Percentiles rank a stretch among this genome's conserved stretches.
Conservation (phyloP, 2,888 invertebrate species). For the Watsonalla binaria region DNA sequence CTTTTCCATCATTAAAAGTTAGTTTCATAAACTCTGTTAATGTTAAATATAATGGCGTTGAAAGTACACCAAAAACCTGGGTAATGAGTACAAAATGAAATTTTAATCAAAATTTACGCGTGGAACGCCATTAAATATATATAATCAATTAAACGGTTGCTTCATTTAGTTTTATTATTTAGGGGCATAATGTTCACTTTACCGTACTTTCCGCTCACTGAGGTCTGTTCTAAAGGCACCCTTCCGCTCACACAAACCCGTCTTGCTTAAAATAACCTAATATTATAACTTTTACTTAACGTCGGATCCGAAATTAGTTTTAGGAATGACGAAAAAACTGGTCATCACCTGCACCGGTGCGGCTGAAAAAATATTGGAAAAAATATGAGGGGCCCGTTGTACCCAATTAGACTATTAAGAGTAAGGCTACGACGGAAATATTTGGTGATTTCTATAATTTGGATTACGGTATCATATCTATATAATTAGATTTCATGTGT, state of each 20-base stretch:
- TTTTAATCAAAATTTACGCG: slow-evolving; percentile 2
- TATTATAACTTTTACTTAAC: slow-evolving; percentile 21
- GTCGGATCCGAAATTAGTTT: slow-evolving; percentile 26
- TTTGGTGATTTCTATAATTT: too few species aligned
- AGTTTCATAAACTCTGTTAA: too few species aligned
- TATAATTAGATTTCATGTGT: not conserved
- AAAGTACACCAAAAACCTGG: not conserved
- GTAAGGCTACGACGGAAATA: not conserved
- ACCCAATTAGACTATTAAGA: slow-evolving; percentile 15
- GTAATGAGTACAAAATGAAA: not conserved
- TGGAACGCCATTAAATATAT: slow-evolving; percentile 3
- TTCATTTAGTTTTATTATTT: slow-evolving; percentile 3
- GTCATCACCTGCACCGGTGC: slow-evolving; percentile 21
- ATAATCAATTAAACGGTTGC: slow-evolving; percentile 1
- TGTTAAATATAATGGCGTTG: too few species aligned
- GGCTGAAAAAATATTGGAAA: slow-evolving; percentile 17
- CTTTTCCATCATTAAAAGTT: too few species aligned
- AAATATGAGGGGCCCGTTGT: slow-evolving; percentile 15
- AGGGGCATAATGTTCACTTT: slow-evolving; percentile 15
- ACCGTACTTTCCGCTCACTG: slow-evolving; percentile 26
- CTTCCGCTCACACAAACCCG: slow-evolving; percentile 19
- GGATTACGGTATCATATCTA: not conserved
- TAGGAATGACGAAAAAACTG: slow-evolving; percentile 26
- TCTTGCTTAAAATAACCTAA: slow-evolving; percentile 20
- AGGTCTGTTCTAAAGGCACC: slow-evolving; percentile 15